Conservation (phyloP, 2,113 vertebrate species). For the Ailurus styani region DNA sequence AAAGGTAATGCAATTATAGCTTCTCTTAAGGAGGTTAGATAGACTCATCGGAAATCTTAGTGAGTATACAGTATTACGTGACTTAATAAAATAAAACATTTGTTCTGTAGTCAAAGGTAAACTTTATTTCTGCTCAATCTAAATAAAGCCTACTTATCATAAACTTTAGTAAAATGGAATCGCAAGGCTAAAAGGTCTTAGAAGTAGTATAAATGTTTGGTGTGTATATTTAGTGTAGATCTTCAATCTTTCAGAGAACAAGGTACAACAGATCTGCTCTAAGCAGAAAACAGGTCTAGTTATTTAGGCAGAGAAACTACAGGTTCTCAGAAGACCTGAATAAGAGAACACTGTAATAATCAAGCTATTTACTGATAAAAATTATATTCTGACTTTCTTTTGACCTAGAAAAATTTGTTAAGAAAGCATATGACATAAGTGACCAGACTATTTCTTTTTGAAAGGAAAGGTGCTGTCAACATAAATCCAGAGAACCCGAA, state of each 20-base stretch:
- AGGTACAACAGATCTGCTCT: not conserved
- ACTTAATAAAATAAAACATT: not conserved
- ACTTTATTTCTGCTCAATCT: not conserved
- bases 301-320: not conserved
- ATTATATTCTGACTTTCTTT: not conserved
- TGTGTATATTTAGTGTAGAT: not conserved
- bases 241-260: not conserved
- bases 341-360: not conserved
- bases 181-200: not conserved
- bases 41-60: not conserved
- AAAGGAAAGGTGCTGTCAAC: conserved; percentile 25
- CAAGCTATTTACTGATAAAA: not conserved
- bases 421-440: conserved; percentile 8
- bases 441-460: not conserved
- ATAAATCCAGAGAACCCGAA: not conserved
- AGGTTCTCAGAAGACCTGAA: not conserved
- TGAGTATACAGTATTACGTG: not conserved
- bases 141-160: not conserved
- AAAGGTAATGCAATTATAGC: not conserved
- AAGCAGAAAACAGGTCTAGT: not conserved
- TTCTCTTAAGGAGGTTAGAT: not conserved
- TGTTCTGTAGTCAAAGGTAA: not conserved
- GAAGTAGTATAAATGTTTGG: not conserved
- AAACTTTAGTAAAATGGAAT: not conserved
- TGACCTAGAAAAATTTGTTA: not conserved